Evolutionary conservation across 2,888 invertebrate genomes (phyloP).

Genomic region (Napeogenes sylphis): DNA sequence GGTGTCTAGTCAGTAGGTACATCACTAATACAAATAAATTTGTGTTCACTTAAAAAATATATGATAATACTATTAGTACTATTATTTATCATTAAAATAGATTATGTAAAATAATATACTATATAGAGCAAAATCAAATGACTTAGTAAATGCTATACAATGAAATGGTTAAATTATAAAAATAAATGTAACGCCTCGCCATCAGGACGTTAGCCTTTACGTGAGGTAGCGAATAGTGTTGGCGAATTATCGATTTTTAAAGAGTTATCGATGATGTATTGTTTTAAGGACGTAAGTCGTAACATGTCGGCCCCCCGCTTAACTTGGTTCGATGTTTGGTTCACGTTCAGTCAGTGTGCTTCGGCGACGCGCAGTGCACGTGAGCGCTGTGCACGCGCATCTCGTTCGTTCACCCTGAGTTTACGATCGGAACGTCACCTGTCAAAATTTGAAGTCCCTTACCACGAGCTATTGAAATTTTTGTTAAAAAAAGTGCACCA

Average conservation of each 20-base stretch:
- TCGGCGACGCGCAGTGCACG: conserved; percentile 58
- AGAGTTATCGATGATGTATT: conserved; percentile 62
- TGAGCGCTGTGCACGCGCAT: conserved; percentile 46
- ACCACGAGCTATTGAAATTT: conserved; percentile 39
- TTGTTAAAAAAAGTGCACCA: conserved; percentile 32
- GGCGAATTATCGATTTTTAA: conserved; percentile 34
- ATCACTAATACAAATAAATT: too few relatives aligned
- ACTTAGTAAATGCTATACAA: conserved; percentile 27
- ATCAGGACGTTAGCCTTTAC: conserved; percentile 13
- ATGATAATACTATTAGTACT: too few relatives aligned
- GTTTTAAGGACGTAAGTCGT: conserved; percentile 57
- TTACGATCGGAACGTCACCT: conserved; percentile 60
- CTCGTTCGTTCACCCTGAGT: conserved; percentile 52
- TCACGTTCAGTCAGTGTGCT: conserved; percentile 56
- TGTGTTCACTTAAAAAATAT: too few relatives aligned
- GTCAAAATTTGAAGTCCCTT: conserved; percentile 66
- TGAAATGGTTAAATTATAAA: conserved; percentile 33
- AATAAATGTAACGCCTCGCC: conserved; percentile 17
- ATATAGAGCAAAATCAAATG: conserved; percentile 21
- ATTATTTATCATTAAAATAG: too few relatives aligned
- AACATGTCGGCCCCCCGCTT: conserved; percentile 60
- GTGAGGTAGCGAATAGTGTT: conserved; percentile 24
- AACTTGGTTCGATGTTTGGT: conserved; percentile 31
- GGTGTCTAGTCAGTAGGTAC: too few relatives aligned
- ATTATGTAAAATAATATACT: too few relatives aligned